Base-by-base conservation (phyloP, 2,888 invertebrate species). In the Bedellia somnulentella region DNA sequence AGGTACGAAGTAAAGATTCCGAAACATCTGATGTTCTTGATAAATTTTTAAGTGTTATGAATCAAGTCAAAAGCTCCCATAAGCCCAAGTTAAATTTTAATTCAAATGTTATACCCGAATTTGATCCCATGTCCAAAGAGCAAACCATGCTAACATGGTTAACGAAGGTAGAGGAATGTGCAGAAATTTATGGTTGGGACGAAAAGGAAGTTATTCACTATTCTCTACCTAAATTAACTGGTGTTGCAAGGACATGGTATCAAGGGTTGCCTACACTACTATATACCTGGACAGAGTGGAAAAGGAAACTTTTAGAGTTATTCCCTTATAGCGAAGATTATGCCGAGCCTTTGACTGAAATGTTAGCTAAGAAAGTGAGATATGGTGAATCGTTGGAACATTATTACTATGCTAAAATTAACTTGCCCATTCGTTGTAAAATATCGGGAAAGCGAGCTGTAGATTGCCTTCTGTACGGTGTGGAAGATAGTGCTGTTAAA, bases 1-100 rank as follows among this genome's bases (percentile, higher is more conserved):
- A n/a, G n/a, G n/a, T n/a, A n/a, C n/a, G n/a, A n/a, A n/a, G n/a
- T n/a, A n/a, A n/a, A n/a, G n/a, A n/a, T n/a, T n/a, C n/a, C n/a
- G n/a, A n/a, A n/a, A n/a, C n/a, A n/a, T n/a, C n/a, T n/a, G n/a
- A n/a, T n/a, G n/a, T n/a, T n/a, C n/a, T n/a, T n/a, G n/a, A n/a
- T n/a, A n/a, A n/a, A n/a, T n/a, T n/a, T n/a, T n/a, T n/a, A n/a
- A n/a, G n/a, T n/a, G n/a, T n/a, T n/a, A n/a, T n/a, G 32, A 35
- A 40, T 46, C 16, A 44, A 42, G 28, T 13, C 29, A 39, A 39
- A 32, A 36, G 40, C 37, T 32, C 32, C n/a, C 18, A 24, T 24
- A 11, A 21, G 21, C n/a, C 26, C 17, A 17, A n/a, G 23, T 27
- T 11, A 31, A 25, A n/a, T 3, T 18, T 5, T 3, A 4, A 8